Base-by-base conservation (phyloP, 2,113 vertebrate species). In the Heliornis fulica region DNA sequence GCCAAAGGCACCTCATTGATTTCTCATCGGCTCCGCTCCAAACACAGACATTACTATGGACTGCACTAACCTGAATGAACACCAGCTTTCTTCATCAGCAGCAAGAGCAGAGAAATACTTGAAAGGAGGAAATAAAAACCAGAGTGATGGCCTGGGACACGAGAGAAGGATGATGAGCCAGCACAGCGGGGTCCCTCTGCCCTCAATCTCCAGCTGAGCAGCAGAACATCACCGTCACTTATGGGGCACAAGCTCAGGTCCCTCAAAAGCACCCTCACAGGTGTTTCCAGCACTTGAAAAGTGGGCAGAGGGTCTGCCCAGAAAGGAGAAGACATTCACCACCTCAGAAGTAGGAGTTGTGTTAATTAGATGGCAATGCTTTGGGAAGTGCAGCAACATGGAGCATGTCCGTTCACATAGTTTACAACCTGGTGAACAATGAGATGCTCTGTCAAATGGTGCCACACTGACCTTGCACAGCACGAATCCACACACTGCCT, bases 371-470 rank as follows among this genome's bases (percentile, higher is more conserved):
- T 3, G 32, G 51, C 31, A 26, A 29, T 1, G 32, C 43, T 38
- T n/a, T 36, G 4, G 22, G 50, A 43, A 64, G 63, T 4, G 8
- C 22, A 3, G 22, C 4, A 22, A 16, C 29, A 3, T 0, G 7
- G 48, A n/a, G 36, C 0, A 2, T 34, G 11, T 10, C 56, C 6
- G 0, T 8, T 26, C 45, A 6, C 8, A 29, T 0, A 7, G 8
- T 4, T 40, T 13, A 13, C 61, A 18, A 4, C 40, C 56, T 16
- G 6, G 31, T 1, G 63, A 64, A 13, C 50, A 4, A 1, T 0
- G 9, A 60, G 65, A n/a, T 22, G 71, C 38, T 43, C 18, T 3
- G 0, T 23, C 25, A 3, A 32, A 38, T 9, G 1, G 29, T 32
- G 70, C 38, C 16, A 4, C 40, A 11, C 46, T 15, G 63, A 48